Evolutionary conservation across 2,113 vertebrate species (phyloP).

Genomic region (mouse (Mus musculus)): GRCm39 chr6:5473501-5474000

Average conservation of each 20-base stretch:
- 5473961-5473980: background rate
- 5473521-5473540: conserved; percentile 44
- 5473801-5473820: background rate
- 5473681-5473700: conserved; percentile 37
- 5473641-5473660: conserved; percentile 20
- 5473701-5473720: conserved; percentile 25
- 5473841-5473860: background rate
- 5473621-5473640: conserved; percentile 18
- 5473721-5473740: background rate
- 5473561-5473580: conserved; percentile 13
- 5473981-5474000: background rate
- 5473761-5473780: background rate
- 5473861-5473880: background rate
- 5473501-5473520: conserved; percentile 60
- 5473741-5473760: conserved; percentile 23
- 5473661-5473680: background rate
- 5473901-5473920: background rate
- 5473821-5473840: background rate
- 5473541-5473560: background rate
- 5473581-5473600: conserved; percentile 44
- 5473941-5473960: background rate
- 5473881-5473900: background rate
- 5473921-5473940: background rate
- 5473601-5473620: conserved; percentile 6
- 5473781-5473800: background rate